phyloP scores from a whole-genome alignment of 2,113 vertebrate genomes.

The Drymodes brunneopygia region DNA sequence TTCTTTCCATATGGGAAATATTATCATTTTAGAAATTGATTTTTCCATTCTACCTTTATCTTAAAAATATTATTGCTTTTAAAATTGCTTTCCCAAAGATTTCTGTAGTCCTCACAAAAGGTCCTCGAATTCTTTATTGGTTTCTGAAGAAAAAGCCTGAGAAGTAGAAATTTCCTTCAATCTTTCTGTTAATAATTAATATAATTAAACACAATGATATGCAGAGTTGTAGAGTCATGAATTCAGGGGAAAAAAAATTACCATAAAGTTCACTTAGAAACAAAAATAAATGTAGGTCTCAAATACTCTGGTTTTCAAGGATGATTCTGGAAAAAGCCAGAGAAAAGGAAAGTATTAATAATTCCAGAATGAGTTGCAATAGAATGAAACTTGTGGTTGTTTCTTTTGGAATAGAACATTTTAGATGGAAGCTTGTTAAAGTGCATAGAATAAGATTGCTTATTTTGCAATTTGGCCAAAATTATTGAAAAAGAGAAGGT shows the following conservation, averaged over 20 bases:
- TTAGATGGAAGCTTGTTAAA: background rate
- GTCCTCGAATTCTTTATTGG: background rate
- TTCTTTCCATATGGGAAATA: background rate
- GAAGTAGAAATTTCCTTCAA: background rate
- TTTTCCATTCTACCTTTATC: background rate
- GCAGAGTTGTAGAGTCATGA: background rate
- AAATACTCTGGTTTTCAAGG: background rate
- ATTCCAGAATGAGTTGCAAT: background rate
- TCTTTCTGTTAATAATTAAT: background rate
- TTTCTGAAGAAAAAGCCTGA: background rate
- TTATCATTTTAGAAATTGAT: background rate
- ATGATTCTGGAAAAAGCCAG: background rate
- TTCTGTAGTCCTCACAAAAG: background rate
- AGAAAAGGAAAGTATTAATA: background rate
- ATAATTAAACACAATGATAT: background rate
- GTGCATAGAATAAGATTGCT: background rate
- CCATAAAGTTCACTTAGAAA: background rate
- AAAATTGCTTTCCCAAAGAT: background rate
- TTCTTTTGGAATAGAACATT: background rate
- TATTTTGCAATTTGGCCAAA: background rate
- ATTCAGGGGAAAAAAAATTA: background rate
- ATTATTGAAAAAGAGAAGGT: background rate
- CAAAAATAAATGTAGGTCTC: background rate
- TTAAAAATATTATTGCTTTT: slow-evolving; percentile 37
- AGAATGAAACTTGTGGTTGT: background rate